A percentile compares a stretch with the other conserved stretches of the same genome.
These are phyloP conservation scores for Geodia barretti DNA, from an alignment of 37 sponge, comb jelly and placozoan species.

Conservation along the genomic window DNA sequence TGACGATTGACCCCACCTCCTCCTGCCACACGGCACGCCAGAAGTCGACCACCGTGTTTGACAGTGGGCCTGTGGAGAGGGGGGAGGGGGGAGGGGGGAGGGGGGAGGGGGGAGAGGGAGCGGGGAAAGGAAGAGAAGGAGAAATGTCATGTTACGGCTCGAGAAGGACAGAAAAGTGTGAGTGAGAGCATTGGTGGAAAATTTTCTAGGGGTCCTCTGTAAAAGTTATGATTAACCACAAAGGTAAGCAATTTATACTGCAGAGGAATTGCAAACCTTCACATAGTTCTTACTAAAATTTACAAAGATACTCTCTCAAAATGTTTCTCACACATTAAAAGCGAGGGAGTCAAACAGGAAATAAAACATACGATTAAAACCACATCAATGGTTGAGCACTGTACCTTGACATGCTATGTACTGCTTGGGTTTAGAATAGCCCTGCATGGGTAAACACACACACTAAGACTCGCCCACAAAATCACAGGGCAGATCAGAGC, in stretches of 20 bases:
- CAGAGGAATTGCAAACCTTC: no score
- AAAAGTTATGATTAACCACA: no score
- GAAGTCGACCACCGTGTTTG: constrained; percentile 28
- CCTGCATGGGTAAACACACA: no score
- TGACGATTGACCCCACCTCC: constrained; percentile 37
- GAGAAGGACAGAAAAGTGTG: constrained; percentile 9
- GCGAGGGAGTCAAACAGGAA: no score
- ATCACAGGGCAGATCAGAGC: not conserved
- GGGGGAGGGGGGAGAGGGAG: constrained; percentile 1
- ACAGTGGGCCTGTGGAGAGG: constrained; percentile 21
- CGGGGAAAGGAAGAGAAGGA: not conserved
- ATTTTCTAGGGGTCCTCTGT: not conserved
- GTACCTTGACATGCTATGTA: constrained; percentile 54
- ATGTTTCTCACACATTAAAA: no score
- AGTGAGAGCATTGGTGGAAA: not conserved
- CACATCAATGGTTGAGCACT: no score
- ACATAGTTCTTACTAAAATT: no score
- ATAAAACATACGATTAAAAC: no score
- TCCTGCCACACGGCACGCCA: constrained; percentile 61
- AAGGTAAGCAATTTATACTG: no score
- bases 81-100: constrained; percentile 10
- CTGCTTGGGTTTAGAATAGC: constrained; percentile 5
- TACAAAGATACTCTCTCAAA: no score
- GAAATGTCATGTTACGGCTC: not conserved
- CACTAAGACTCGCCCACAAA: no score